These are phyloP conservation scores for Cryptops parisi DNA, from an alignment of 2,888 invertebrate genomes.

Conservation along the genomic window DNA sequence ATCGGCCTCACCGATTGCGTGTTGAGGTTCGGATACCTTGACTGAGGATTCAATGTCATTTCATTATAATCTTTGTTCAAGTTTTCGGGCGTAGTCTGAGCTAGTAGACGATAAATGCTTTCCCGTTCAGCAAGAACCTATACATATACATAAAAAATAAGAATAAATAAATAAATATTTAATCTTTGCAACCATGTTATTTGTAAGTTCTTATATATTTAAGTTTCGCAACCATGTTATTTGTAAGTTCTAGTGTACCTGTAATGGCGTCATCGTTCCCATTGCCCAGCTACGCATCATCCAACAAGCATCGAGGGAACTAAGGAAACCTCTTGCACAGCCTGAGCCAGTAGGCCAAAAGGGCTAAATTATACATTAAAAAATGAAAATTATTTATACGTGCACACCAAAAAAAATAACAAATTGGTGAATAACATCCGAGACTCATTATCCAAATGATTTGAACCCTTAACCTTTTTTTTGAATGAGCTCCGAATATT, in stretches of 20 bases:
- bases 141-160: slow-evolving; percentile 17
- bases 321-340: slow-evolving; percentile 91
- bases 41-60: slow-evolving; percentile 73
- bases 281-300: slow-evolving; percentile 71
- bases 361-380: slow-evolving; percentile 40
- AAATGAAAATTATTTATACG: neutral
- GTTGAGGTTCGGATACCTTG: slow-evolving; percentile 73
- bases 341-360: slow-evolving; percentile 99
- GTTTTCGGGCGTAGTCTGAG: slow-evolving; percentile 95
- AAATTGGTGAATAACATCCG: no score
- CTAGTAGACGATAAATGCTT: slow-evolving; percentile 72
- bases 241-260: no score
- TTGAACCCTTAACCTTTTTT: no score
- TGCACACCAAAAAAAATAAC: neutral
- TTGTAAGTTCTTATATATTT: no score
- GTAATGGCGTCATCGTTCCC: slow-evolving; percentile 52
- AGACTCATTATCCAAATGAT: neutral
- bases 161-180: neutral
- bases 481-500: no score
- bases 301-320: slow-evolving; percentile 93
- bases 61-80: slow-evolving; percentile 60
- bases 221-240: no score
- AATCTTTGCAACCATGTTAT: neutral
- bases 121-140: slow-evolving; percentile 81
- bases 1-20: slow-evolving; percentile 55